Evolutionary conservation across 2,797 vertebrate genomes (phyloP).

Genomic region (Silurus lanzhouensis): DNA sequence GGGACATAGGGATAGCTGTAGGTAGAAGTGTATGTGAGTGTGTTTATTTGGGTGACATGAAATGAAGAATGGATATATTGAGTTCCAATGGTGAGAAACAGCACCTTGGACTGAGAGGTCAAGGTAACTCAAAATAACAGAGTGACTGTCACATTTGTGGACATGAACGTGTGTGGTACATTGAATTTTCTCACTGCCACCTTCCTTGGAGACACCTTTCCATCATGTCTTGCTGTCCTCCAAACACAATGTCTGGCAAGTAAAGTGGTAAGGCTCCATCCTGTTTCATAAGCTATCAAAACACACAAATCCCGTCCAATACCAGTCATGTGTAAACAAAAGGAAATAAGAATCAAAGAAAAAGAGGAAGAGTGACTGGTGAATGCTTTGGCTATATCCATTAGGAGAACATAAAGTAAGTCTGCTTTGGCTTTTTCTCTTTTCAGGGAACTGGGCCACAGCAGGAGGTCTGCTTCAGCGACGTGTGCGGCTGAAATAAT

Average conservation of each 20-base stretch:
- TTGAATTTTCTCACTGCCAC: background rate
- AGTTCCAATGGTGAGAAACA: slow-evolving; percentile 1
- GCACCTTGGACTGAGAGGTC: background rate
- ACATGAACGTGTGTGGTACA: background rate
- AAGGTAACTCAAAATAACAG: background rate
- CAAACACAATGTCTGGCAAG: background rate
- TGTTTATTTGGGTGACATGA: background rate
- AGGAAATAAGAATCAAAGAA: background rate
- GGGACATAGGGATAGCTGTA: background rate
- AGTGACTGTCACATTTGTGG: background rate
- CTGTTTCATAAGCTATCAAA: background rate
- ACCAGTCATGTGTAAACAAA: background rate
- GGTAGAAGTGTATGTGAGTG: background rate
- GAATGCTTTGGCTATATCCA: slow-evolving; percentile 18
- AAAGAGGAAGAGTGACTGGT: background rate
- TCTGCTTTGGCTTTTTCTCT: background rate
- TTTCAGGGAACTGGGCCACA: slow-evolving; percentile 29
- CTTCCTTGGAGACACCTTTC: background rate
- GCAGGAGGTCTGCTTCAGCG: slow-evolving; percentile 25
- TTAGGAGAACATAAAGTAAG: background rate
- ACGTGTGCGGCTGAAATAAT: slow-evolving; percentile 29
- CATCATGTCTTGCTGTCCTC: background rate
- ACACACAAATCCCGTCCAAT: background rate
- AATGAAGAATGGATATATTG: background rate
- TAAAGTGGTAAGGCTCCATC: background rate